Percentiles rank a stretch among this genome's conserved stretches.
Conservation (phyloP, 2,113 vertebrate genomes). For the Lampris incognitus region DNA sequence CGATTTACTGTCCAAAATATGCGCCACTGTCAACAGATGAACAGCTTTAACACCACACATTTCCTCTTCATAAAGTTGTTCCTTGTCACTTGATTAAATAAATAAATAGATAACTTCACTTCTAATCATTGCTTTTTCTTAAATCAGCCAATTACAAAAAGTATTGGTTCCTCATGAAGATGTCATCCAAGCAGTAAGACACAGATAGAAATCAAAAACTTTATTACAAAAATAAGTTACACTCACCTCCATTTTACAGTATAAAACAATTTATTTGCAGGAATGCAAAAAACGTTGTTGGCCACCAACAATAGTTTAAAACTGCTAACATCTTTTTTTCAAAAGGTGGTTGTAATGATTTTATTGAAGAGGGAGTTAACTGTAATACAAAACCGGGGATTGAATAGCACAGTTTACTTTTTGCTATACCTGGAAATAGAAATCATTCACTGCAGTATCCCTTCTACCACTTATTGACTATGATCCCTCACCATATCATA, state of each 20-base stretch:
- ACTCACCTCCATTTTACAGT: slow-evolving; percentile 99
- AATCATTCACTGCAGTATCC: slow-evolving; percentile 86
- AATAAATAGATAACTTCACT: too few species aligned
- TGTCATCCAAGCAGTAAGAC: slow-evolving; percentile 77
- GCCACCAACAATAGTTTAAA: slow-evolving; percentile 99
- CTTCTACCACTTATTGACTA: slow-evolving; percentile 75
- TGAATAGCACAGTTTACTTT: slow-evolving; percentile 84
- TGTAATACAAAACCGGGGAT: slow-evolving; percentile 84
- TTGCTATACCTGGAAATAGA: slow-evolving; percentile 84
- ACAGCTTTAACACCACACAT: too few species aligned
- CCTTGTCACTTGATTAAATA: too few species aligned
- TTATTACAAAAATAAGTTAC: slow-evolving; percentile 99
- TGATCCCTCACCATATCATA: slow-evolving; percentile 61
- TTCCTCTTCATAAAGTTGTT: too few species aligned
- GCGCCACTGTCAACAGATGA: too few species aligned
- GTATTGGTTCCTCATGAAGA: slow-evolving; percentile 12
- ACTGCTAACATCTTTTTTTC: slow-evolving; percentile 94
- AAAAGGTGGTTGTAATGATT: slow-evolving; percentile 91
- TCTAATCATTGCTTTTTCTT: too few species aligned
- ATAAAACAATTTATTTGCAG: slow-evolving; percentile 99
- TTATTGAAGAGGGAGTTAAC: slow-evolving; percentile 85
- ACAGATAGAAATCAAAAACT: slow-evolving; percentile 96
- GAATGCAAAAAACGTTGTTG: slow-evolving; percentile 99
- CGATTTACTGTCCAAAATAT: too few species aligned
- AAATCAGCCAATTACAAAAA: background rate